Base-by-base conservation (phyloP, 2,888 invertebrate genomes). In the Rhagium mordax region DNA sequence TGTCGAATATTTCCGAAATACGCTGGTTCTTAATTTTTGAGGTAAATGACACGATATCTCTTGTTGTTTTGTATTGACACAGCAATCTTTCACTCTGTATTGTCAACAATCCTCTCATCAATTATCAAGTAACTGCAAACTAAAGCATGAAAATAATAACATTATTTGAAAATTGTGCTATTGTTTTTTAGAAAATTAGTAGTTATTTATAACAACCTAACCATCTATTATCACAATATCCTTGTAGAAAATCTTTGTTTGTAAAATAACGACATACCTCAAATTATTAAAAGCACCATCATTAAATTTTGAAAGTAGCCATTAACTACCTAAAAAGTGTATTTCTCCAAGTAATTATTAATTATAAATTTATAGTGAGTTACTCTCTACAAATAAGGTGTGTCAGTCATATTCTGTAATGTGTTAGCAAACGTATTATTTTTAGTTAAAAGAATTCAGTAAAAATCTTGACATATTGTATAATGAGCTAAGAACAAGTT, bases 281-380 rank as follows among this genome's bases (percentile, higher is more conserved):
- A 47, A 7, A 61, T 18, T 51, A 33, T 53, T 29, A 20, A 65
- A 53, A 53, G 20, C 10, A 65, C 49, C 16, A 8, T 49, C 18
- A 51, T 64, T 62, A 62, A 49, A 33, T 53, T 51, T 33, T 33
- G 27, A 65, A 65, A 33, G 29, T 20, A 20, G 15, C 33, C 53
- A 51, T 53, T 53, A 41, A 29, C 20, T 47, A 20, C 21, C 33
- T 16, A 65, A 41, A 41, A 51, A 65, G 33, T 13, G 20, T 47
- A 27, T 51, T 64, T 65, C 3, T 65, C n/a, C 8, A 29, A 53
- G 33, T 53, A 53, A 53, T 27, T 20, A 8, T 33, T 20, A 65
- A 65, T 65, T 65, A 65, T 65, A 65, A 53, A 65, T 51, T 65
- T 53, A 53, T 65, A 65, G 33, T 33, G 53, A 53, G 33, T 53